Evolutionary conservation across 1,140 invertebrate genomes (phyloP).

Genomic region (Acromyrmex heyeri): DNA sequence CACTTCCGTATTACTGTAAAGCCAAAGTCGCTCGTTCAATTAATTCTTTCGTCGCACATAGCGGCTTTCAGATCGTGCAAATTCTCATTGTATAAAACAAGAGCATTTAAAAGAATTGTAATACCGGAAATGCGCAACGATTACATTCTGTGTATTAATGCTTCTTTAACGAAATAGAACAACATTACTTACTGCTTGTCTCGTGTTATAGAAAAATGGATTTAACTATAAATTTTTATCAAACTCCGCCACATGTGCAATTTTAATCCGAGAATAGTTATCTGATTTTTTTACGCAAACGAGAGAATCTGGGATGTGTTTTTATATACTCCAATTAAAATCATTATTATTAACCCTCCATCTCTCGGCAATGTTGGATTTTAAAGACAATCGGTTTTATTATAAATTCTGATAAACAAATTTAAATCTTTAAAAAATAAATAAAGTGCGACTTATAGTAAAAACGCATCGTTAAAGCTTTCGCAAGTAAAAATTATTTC

Average conservation of each 20-base stretch:
- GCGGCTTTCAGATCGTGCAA: conserved; percentile 28
- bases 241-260: background rate
- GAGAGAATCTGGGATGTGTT: too few relatives aligned
- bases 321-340: too few relatives aligned
- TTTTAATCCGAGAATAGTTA: background rate
- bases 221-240: conserved; percentile 1
- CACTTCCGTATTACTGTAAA: conserved; percentile 76
- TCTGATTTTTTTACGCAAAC: too few relatives aligned
- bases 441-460: too few relatives aligned
- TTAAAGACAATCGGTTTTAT: too few relatives aligned
- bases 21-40: conserved; percentile 71
- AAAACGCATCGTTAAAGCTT: too few relatives aligned
- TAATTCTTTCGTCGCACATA: conserved; percentile 65
- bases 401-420: too few relatives aligned
- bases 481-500: too few relatives aligned
- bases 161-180: background rate
- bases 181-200: background rate
- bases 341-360: too few relatives aligned
- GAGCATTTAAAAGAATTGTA: background rate
- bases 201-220: background rate
- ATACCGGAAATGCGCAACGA: background rate
- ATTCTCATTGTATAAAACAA: conserved; percentile 18
- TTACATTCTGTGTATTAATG: conserved; percentile 18
- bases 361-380: too few relatives aligned
- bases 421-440: too few relatives aligned